A percentile compares a stretch with the other conserved stretches of the same genome.
phyloP scores from a whole-genome alignment of 2,797 vertebrate genomes.

The Nasua narica region DNA sequence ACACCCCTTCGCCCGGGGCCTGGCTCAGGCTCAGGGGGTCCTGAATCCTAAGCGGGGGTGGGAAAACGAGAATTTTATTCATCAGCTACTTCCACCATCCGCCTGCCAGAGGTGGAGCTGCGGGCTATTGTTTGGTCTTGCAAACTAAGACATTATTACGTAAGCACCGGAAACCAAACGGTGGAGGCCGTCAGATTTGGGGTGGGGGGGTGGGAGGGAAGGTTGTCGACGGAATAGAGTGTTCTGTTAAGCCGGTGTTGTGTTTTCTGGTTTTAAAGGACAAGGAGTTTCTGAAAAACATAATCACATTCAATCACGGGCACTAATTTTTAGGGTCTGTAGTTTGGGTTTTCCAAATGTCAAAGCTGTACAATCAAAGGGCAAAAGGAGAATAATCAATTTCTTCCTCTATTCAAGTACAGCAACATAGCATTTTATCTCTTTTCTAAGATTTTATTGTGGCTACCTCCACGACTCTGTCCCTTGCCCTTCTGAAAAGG shows the following conservation, averaged over 20 bases:
- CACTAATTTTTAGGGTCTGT: not conserved
- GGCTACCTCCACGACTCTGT: not conserved
- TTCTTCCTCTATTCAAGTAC: not conserved
- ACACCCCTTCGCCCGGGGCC: not conserved
- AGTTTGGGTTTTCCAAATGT: slow-evolving; percentile 16
- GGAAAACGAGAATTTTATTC: not conserved
- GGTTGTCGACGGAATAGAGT: not conserved
- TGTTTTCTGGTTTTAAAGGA: slow-evolving; percentile 18
- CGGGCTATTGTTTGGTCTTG: not conserved
- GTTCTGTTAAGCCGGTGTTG: not conserved
- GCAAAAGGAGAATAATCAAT: not conserved
- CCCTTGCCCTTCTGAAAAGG: not conserved
- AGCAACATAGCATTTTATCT: not conserved
- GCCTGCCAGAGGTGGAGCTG: not conserved
- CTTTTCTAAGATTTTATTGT: not conserved
- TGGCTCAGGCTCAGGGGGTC: not conserved
- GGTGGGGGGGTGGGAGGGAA: not conserved
- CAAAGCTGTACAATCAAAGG: not conserved
- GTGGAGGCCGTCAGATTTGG: not conserved
- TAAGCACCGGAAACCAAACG: not conserved
- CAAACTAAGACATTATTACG: not conserved
- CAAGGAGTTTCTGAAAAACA: not conserved
- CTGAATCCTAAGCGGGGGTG: not conserved
- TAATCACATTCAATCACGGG: not conserved
- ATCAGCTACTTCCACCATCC: not conserved